Percentiles rank a stretch among this genome's conserved stretches.
phyloP scores from a whole-genome alignment of 2,113 vertebrate genomes.

The Bos javanicus region DNA sequence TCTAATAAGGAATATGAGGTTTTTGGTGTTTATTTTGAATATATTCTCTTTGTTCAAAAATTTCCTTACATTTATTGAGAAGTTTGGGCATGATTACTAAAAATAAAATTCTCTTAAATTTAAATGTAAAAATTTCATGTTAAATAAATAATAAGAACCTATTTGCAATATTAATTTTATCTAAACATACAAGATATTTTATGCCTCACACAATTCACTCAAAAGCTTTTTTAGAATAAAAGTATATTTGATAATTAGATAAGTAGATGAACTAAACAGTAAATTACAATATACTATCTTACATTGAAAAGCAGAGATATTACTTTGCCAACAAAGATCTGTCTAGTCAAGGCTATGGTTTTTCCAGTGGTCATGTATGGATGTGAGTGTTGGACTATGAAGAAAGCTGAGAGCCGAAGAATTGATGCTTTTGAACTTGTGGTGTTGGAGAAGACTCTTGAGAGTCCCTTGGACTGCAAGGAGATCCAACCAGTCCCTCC shows the following conservation, averaged over 20 bases:
- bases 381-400: no score
- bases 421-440: no score
- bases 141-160: background rate
- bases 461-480: no score
- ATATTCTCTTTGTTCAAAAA: background rate
- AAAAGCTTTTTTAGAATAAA: background rate
- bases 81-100: background rate
- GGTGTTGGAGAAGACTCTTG: no score
- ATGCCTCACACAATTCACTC: background rate
- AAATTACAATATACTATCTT: background rate
- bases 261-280: background rate
- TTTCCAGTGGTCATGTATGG: no score
- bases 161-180: background rate
- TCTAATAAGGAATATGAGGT: background rate
- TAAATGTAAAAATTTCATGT: background rate
- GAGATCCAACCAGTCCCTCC: no score
- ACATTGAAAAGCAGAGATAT: no score
- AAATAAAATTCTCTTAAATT: background rate
- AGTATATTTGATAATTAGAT: background rate
- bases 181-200: background rate
- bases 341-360: no score
- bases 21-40: background rate
- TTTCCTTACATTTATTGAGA: background rate
- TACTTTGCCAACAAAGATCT: no score
- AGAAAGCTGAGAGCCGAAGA: no score